Conservation (phyloP, 2,797 vertebrate genomes). For the Melanotaenia nigrans region DNA sequence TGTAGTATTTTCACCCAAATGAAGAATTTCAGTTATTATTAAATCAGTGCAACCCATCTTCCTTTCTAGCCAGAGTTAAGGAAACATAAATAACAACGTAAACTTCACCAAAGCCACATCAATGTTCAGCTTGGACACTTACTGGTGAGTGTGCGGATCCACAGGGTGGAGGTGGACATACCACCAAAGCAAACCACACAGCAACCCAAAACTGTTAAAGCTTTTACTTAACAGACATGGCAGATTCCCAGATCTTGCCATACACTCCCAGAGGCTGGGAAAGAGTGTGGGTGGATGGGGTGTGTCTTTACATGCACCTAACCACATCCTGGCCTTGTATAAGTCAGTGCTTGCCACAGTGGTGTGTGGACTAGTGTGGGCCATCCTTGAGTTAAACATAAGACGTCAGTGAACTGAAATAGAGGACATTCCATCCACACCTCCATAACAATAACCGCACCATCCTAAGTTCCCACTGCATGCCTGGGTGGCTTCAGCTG, state of each 20-base stretch:
- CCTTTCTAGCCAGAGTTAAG: conserved; percentile 1
- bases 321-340: conserved; percentile 71
- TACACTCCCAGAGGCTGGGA: conserved; percentile 42
- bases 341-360: conserved; percentile 56
- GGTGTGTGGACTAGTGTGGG: conserved; percentile 26
- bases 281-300: conserved; percentile 70
- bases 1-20: not conserved
- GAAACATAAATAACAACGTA: conserved; percentile 34
- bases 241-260: conserved; percentile 42
- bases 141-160: conserved; percentile 43
- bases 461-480: conserved; percentile 22
- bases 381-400: conserved; percentile 59
- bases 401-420: conserved; percentile 22
- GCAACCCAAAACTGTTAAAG: conserved; percentile 55
- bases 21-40: not conserved
- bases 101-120: conserved; percentile 25
- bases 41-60: not conserved
- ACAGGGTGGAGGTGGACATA: conserved; percentile 63
- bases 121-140: conserved; percentile 28
- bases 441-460: conserved; percentile 51
- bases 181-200: conserved; percentile 59
- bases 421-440: conserved; percentile 49
- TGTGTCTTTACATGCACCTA: conserved; percentile 58
- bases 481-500: conserved; percentile 62
- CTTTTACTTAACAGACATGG: conserved; percentile 55